Evolutionary conservation across 2,797 vertebrate genomes (phyloP).

Genomic region (Spinibarbus caldwelli): DNA sequence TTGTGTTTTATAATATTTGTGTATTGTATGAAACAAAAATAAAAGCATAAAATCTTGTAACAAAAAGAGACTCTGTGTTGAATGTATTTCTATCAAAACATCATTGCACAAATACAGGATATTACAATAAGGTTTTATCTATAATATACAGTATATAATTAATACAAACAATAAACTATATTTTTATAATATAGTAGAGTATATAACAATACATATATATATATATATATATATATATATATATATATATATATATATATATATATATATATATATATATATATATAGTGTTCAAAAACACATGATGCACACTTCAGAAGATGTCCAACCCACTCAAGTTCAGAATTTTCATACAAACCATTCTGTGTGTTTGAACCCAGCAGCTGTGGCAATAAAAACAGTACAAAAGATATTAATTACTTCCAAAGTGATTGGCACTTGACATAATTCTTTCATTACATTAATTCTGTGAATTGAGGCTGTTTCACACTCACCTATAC

Average conservation of each 20-base stretch:
- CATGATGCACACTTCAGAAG: background rate
- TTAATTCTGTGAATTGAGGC: background rate
- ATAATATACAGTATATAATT: background rate
- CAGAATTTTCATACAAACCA: conserved; percentile 81
- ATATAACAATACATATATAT: conserved; percentile 5
- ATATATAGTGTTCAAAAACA: background rate
- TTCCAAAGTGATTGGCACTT: background rate
- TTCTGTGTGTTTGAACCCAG: conserved; percentile 86
- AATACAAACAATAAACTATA: conserved; percentile 21
- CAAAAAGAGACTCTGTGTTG: background rate
- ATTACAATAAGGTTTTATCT: background rate
- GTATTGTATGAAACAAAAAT: background rate
- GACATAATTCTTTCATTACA: background rate
- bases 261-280: too few species aligned
- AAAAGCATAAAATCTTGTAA: conserved; percentile 1
- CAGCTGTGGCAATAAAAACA: conserved; percentile 71
- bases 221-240: too few species aligned
- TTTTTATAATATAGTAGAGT: background rate
- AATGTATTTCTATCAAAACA: conserved; percentile 33
- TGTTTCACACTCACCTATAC: conserved; percentile 74
- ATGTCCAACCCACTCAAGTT: background rate
- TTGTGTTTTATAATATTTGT: background rate
- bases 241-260: too few species aligned
- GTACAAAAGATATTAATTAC: background rate
- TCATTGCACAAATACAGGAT: background rate